Evolutionary conservation across 92 coral and sea anemone species (phyloP), one percentile per base, ranked within the genome.

Genomic region (Desmophyllum pertusum): DNA sequence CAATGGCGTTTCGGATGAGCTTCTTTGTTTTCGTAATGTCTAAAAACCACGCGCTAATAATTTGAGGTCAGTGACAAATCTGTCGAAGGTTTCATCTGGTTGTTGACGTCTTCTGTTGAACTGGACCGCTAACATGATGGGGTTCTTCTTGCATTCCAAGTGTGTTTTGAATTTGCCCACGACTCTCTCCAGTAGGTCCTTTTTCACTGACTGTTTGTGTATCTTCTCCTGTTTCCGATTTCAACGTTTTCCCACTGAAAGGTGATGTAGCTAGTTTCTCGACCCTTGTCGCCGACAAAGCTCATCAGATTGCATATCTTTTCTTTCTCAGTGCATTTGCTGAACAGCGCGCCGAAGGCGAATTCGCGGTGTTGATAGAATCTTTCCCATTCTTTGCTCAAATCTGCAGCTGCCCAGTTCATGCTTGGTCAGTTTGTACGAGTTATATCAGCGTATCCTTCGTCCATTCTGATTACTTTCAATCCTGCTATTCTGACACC

Each of bases 61-160:
- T 43, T 82, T 88, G 4, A 88, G 88, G 40, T 88, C 83, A 5
- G 88, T 83, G 21, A 91, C 89, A 80, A 88, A 91, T 38, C 41
- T 55, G 42, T 88, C 91, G 48, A 88, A 81, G 0, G 90, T 79
- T 73, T 91, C 92, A 62, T 88, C 88, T 52, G 50, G 62, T 68
- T 84, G 68, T 70, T 88, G 92, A 21, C 82, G 85, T 42, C 90
- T 78, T 76, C 92, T 53, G 51, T 87, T 89, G 73, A 78, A 90
- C 37, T 70, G 78, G 38, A 90, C 89, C 5, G 90, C 90, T 40
- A 86, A 88, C 93, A 81, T 77, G 27, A 82, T 90, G n/a, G n/a
- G 90, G 52, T 89, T 89, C 70, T 81, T 76, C 83, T 81, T 89
- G 35, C 85, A 59, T 73, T 81, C 87, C 19, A 90, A 27, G 59